Conservation (phyloP, 2,797 vertebrate species). For the Antennarius maculatus region DNA sequence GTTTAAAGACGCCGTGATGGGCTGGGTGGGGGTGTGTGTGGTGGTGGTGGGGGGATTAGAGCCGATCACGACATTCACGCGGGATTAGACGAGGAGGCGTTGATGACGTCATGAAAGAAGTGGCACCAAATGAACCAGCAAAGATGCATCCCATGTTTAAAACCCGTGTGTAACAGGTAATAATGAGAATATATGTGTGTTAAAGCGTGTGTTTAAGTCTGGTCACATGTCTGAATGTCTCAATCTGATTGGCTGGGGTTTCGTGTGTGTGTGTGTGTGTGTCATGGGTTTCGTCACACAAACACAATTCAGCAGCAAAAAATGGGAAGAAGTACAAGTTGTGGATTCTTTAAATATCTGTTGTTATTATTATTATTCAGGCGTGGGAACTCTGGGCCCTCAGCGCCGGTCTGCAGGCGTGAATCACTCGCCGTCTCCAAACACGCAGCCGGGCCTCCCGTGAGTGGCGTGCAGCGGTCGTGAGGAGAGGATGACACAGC, state of each 20-base stretch:
- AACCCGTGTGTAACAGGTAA: too few relatives aligned
- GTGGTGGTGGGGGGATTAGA: constrained; percentile 7
- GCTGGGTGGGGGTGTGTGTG: too few relatives aligned
- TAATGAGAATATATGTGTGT: too few relatives aligned
- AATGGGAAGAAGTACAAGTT: background rate
- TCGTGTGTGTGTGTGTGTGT: too few relatives aligned
- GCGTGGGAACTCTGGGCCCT: background rate
- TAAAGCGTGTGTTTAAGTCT: too few relatives aligned
- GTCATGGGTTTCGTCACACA: too few relatives aligned
- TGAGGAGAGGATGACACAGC: constrained; percentile 57
- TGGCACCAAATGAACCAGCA: constrained; percentile 3
- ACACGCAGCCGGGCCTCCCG: constrained; percentile 13
- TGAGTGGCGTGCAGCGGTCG: constrained; percentile 50
- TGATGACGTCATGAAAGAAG: constrained; percentile 1
- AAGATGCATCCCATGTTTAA: too few relatives aligned
- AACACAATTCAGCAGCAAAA: background rate
- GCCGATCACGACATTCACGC: constrained; percentile 18
- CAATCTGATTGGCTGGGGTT: too few relatives aligned
- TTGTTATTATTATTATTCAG: constrained; percentile 1
- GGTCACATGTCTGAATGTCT: too few relatives aligned
- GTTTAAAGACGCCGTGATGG: constrained; percentile 32
- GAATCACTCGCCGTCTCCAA: constrained; percentile 5
- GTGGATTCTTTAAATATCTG: constrained; percentile 10
- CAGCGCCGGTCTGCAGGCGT: background rate
- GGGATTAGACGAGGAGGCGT: constrained; percentile 16